These are phyloP conservation scores for Liasis olivaceus DNA, from an alignment of 2,797 vertebrate genomes.

Conservation along the genomic window DNA sequence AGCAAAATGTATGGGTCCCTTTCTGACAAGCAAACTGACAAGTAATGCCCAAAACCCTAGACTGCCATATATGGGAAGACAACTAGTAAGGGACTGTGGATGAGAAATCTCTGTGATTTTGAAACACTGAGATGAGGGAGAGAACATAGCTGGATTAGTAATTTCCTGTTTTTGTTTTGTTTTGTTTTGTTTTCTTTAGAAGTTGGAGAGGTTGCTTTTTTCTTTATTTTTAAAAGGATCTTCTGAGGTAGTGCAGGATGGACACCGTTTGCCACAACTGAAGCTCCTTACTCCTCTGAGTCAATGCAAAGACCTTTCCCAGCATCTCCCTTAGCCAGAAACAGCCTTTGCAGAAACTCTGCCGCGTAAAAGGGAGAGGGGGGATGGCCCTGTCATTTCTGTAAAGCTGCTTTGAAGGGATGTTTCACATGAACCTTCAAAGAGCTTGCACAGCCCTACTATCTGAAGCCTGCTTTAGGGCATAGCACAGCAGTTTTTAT, in stretches of 20 bases:
- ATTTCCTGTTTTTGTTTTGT: neutral
- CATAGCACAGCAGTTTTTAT: neutral
- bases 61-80: neutral
- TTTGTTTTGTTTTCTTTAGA: neutral
- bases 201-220: neutral
- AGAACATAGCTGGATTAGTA: neutral
- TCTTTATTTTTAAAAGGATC: neutral
- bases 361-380: neutral
- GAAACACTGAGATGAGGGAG: neutral
- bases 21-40: conserved; percentile 15
- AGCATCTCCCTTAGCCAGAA: neutral
- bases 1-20: neutral
- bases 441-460: neutral
- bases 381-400: neutral
- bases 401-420: neutral
- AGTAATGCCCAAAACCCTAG: too few species aligned
- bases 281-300: neutral
- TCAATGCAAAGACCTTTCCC: neutral
- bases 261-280: neutral
- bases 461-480: neutral
- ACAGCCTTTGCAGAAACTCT: neutral
- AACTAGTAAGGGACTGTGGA: accelerated
- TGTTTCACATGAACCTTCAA: neutral
- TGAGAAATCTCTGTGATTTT: neutral
- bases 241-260: neutral